Evolutionary conservation across 2,888 invertebrate species (phyloP).

Genomic region (Cosmorhoe ocellata): DNA sequence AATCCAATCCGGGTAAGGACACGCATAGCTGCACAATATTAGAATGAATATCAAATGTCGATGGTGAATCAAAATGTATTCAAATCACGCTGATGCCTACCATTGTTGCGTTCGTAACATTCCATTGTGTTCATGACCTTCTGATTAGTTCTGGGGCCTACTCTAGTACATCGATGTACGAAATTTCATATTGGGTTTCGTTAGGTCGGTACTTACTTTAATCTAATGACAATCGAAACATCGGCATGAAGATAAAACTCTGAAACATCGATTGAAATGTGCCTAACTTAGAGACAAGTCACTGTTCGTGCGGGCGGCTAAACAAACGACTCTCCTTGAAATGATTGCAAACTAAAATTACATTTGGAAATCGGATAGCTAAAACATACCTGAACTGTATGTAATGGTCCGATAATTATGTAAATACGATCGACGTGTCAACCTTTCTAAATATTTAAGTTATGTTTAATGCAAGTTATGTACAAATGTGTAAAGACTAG

Average conservation of each 20-base stretch:
- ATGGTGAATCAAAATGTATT: slow-evolving; percentile 55
- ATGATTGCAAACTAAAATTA: slow-evolving; percentile 19
- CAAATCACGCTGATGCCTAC: slow-evolving; percentile 55
- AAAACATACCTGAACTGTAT: slow-evolving; percentile 21
- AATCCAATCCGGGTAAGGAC: slow-evolving; percentile 21
- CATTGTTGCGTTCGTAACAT: slow-evolving; percentile 64
- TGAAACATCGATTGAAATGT: no score
- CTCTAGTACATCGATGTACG: slow-evolving; percentile 38
- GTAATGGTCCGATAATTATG: slow-evolving; percentile 30
- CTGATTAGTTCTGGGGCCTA: slow-evolving; percentile 44
- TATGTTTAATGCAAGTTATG: no score
- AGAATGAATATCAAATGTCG: slow-evolving; percentile 42
- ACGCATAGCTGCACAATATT: slow-evolving; percentile 32
- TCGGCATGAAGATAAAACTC: no score
- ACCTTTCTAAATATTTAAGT: slow-evolving; percentile 33
- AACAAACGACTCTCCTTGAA: slow-evolving; percentile 31
- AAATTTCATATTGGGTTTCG: no score
- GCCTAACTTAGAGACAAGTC: no score
- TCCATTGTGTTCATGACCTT: slow-evolving; percentile 70
- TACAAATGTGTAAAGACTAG: no score
- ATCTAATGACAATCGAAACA: no score
- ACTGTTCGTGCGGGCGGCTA: no score
- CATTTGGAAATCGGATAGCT: slow-evolving; percentile 31
- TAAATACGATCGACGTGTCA: slow-evolving; percentile 37
- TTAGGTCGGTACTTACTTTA: no score